Base-by-base conservation (phyloP, 2,797 vertebrate genomes). In the Thaleichthys pacificus region DNA sequence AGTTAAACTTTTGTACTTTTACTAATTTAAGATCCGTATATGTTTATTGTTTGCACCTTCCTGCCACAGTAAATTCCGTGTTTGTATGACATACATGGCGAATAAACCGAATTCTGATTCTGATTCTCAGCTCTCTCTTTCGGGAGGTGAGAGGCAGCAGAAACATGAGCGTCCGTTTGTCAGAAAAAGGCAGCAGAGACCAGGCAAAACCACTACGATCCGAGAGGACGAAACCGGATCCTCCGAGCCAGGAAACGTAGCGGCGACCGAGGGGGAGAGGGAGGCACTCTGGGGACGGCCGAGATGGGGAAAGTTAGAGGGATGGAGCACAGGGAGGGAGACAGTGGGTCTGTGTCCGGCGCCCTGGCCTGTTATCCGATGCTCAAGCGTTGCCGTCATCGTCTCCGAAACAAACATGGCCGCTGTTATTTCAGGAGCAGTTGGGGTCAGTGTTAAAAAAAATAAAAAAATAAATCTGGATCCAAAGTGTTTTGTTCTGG, bases 331-430 rank as follows among this genome's bases (percentile, higher is more conserved):
- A 67, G 62, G n/a, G 68, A 80, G 68, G 32, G 75, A 76, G 79
- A 75, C 47, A 1, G 76, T 67, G 64, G 81, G 68, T 70, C 69
- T 72, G 63, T 21, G 71, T 69, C 4, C 72, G 75, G 68, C 69
- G 81, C 84, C 86, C 57, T 51, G 22, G 65, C 30, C 74, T 81
- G 77, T 86, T 82, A 84, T 85, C 72, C 51, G 81, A 89, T 78
- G 83, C 86, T 75, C 49, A 75, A 75, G 73, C 63, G 62, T 30
- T 69, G 70, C 73, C 61, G 70, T 71, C 49, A 77, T 83, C 54
- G 32, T 47, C 64, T 75, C 70, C 38, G 66, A 79, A 82, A 83
- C 68, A 77, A 80, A 73, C 22, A 69, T 11, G 21, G 35, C 49
- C 30, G 14, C n/a, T 30, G 74, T 74, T 82, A 81, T 82, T 86